Conservation (phyloP, 1,140 invertebrate genomes). For the Berghia stephanieae region DNA sequence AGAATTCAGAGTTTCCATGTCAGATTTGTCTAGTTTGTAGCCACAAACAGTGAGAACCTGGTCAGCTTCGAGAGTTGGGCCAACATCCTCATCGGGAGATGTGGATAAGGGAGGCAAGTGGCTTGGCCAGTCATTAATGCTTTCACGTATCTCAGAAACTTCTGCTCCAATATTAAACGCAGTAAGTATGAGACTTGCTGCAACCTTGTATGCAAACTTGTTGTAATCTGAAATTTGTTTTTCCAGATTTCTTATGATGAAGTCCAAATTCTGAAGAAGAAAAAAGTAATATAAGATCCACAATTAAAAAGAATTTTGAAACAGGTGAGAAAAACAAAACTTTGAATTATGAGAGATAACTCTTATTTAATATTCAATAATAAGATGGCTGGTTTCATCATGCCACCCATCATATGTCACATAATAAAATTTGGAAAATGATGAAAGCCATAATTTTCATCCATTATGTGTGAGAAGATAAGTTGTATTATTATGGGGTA, state of each 20-base stretch:
- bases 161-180: neutral
- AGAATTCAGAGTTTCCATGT: slow-evolving; percentile 9
- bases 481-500: too few relatives aligned
- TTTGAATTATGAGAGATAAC: too few relatives aligned
- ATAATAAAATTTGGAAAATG: too few relatives aligned
- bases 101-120: slow-evolving; percentile 4
- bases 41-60: slow-evolving; percentile 11
- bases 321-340: too few relatives aligned
- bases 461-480: too few relatives aligned
- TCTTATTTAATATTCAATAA: too few relatives aligned
- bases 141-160: neutral
- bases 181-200: neutral
- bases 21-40: slow-evolving; percentile 13
- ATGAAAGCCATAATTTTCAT: too few relatives aligned
- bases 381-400: too few relatives aligned
- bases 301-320: too few relatives aligned
- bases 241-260: neutral
- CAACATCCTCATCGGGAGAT: neutral
- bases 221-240: neutral
- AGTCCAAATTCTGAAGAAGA: neutral
- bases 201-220: slow-evolving; percentile 8
- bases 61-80: neutral
- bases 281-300: neutral
- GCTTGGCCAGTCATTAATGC: neutral
- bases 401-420: too few relatives aligned